phyloP scores from a whole-genome alignment of 2,113 vertebrate species.

The Apistogramma diplotaenia region DNA sequence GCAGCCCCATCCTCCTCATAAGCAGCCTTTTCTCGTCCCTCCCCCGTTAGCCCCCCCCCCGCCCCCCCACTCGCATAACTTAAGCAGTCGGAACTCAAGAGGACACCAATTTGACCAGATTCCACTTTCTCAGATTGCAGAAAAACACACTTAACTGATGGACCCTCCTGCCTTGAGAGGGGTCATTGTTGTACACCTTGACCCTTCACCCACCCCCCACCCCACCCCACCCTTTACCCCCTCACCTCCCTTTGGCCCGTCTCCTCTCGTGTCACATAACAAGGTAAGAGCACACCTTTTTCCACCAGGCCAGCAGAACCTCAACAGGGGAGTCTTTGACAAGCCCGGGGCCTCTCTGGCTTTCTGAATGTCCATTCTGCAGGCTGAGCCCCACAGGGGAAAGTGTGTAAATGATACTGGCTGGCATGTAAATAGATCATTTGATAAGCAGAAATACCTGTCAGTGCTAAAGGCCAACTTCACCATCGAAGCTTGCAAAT shows the following conservation, averaged over 20 bases:
- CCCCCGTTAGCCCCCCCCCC: neutral
- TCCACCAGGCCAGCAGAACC: constrained; percentile 29
- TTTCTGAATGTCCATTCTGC: constrained; percentile 54
- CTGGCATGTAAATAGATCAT: constrained; percentile 61
- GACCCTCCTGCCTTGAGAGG: constrained; percentile 62
- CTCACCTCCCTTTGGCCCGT: constrained; percentile 59
- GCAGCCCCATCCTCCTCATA: constrained; percentile 1
- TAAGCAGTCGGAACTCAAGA: constrained; percentile 63
- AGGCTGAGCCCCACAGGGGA: constrained; percentile 51
- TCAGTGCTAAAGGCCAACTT: constrained; percentile 21
- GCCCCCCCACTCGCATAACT: constrained; percentile 21
- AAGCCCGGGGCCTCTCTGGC: constrained; percentile 41
- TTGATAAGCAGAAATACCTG: constrained; percentile 45
- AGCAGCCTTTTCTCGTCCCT: neutral
- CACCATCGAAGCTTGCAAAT: neutral
- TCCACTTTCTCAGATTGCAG: constrained; percentile 74
- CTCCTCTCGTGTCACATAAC: constrained; percentile 63
- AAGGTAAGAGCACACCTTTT: constrained; percentile 62
- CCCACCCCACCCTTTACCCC: constrained; percentile 22
- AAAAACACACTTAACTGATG: constrained; percentile 72
- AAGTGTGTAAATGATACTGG: constrained; percentile 64
- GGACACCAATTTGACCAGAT: constrained; percentile 72
- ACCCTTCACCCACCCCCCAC: constrained; percentile 19
- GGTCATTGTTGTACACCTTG: constrained; percentile 60
- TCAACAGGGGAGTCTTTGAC: constrained; percentile 64